Conservation (phyloP, 2,113 vertebrate genomes). For the Erpornis zantholeuca region DNA sequence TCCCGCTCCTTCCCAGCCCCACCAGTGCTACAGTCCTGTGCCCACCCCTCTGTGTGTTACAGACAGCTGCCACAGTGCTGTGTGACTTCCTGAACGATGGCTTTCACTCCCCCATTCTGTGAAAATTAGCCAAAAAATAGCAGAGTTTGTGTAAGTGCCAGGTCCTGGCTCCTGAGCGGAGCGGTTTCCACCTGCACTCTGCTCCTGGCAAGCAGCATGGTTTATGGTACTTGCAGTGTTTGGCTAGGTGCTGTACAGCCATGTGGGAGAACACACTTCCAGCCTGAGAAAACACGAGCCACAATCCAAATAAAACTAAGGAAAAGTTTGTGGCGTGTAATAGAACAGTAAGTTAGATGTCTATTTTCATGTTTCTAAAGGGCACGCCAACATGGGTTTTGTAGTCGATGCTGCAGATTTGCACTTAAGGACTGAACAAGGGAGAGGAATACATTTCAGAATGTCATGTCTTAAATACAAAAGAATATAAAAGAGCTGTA, state of each 20-base stretch:
- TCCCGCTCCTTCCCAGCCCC: not conserved
- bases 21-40: not conserved
- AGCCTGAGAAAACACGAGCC: not conserved
- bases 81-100: not conserved
- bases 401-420: not conserved
- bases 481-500: not conserved
- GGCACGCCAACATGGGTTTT: not conserved
- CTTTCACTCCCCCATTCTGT: not conserved
- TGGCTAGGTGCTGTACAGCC: not conserved
- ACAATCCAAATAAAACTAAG: not conserved
- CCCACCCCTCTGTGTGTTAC: not conserved
- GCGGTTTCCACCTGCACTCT: not conserved
- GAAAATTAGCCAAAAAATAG: not conserved
- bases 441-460: not conserved
- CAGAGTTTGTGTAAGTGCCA: not conserved
- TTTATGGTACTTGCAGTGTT: not conserved
- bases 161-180: not conserved
- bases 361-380: not conserved
- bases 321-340: not conserved
- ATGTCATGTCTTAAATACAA: not conserved
- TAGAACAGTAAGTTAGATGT: not conserved
- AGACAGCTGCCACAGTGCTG: not conserved
- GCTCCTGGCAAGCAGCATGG: not conserved
- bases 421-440: not conserved
- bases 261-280: not conserved